Evolutionary conservation across 2,113 vertebrate genomes (phyloP).

Genomic region (Elgaria multicarinata): DNA sequence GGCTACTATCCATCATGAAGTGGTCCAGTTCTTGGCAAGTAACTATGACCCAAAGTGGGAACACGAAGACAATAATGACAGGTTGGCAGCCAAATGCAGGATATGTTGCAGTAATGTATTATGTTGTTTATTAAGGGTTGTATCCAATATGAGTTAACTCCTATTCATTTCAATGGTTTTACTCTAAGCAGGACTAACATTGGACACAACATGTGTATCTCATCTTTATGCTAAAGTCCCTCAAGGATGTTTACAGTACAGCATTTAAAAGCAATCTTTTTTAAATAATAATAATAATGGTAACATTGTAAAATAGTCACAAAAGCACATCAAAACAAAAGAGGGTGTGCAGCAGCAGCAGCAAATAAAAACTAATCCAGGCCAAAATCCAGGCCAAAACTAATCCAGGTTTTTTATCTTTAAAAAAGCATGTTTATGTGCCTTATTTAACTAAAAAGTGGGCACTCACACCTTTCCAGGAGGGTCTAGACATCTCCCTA

Average conservation of each 20-base stretch:
- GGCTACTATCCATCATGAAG: not conserved
- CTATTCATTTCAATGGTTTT: too few species aligned
- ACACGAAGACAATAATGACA: not conserved
- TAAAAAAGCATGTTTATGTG: not conserved
- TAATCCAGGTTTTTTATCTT: too few species aligned
- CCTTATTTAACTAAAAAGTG: not conserved
- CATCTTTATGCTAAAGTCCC: not conserved
- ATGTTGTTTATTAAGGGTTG: not conserved
- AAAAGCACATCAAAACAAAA: not conserved
- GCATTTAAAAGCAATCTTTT: not conserved
- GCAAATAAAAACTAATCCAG: not conserved
- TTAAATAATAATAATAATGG: too few species aligned
- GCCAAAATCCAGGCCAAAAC: not conserved
- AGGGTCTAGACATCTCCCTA: not conserved
- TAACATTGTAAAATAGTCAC: too few species aligned
- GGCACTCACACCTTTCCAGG: not conserved
- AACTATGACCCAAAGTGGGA: not conserved
- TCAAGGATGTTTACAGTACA: not conserved
- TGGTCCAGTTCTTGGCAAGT: not conserved
- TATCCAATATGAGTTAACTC: too few species aligned
- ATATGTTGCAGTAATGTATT: not conserved
- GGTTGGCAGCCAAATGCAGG: not conserved
- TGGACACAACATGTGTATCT: not conserved
- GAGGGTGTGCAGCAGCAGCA: not conserved
- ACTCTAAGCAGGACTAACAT: too few species aligned